phyloP scores from a whole-genome alignment of 2,797 vertebrate species.

The Eulemur albifrons region DNA sequence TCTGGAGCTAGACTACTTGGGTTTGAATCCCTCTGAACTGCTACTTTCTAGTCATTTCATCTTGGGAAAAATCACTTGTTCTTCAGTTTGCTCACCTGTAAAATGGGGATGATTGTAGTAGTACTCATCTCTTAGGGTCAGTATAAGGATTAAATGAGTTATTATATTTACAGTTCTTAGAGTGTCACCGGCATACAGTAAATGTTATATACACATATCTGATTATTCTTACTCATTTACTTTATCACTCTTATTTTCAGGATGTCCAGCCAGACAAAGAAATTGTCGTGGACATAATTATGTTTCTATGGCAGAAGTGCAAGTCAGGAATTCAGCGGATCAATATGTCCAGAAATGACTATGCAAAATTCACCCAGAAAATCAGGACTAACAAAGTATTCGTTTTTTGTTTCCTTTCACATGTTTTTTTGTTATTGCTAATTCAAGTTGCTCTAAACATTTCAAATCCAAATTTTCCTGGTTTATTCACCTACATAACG shows the following conservation, averaged over 20 bases:
- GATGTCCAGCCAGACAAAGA: constrained; percentile 87
- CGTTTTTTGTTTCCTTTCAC: constrained; percentile 38
- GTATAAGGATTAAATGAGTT: not conserved
- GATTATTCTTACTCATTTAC: not conserved
- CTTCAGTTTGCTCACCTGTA: not conserved
- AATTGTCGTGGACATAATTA: constrained; percentile 88
- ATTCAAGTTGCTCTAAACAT: not conserved
- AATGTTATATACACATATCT: not conserved
- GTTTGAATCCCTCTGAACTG: not conserved
- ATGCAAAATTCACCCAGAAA: constrained; percentile 79
- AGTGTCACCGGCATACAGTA: not conserved
- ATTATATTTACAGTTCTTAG: not conserved
- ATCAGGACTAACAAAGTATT: constrained; percentile 87
- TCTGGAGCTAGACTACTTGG: not conserved
- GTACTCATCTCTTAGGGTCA: not conserved
- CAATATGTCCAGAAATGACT: constrained; percentile 67
- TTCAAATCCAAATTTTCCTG: not conserved
- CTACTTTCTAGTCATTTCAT: not conserved
- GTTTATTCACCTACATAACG: not conserved
- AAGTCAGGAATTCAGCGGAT: constrained; percentile 86
- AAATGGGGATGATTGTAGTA: not conserved
- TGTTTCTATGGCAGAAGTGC: constrained; percentile 92
- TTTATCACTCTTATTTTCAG: constrained; percentile 79
- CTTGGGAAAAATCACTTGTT: not conserved
- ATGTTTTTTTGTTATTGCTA: not conserved